Evolutionary conservation across 92 coral and sea anemone genomes (phyloP), one percentile per base, ranked within the genome.

Genomic region (Paragorgia papillata): DNA sequence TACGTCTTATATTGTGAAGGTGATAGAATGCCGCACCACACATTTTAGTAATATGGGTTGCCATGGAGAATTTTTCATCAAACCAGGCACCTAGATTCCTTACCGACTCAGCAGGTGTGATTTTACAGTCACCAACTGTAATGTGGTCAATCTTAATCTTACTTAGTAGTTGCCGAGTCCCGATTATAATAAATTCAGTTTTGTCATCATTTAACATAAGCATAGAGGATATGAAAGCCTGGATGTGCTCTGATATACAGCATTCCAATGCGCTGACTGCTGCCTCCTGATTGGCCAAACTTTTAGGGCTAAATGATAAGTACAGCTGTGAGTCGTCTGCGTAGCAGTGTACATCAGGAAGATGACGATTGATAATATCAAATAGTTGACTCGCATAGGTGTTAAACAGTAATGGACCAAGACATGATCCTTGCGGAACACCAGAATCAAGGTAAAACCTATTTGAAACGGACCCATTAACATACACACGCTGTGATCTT

Each of bases 401-500:
- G 40, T 37, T 73, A 27, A 82, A 73, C 24, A 82, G 69, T 43
- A 57, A 41, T 9, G 85, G 85, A 37, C 85, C 85, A 26, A 69
- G 69, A 43, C 70, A 80, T 8, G 80, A 69, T 58, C 85, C 73
- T 48, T 81, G 85, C 9, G 80, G 81, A 21, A 82, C 82, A 37
- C 87, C 87, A 24, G 69, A 80, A 32, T 43, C 14, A 18, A 83
- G 76, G 19, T 77, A 70, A 53, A 79, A 57, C 58, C 29, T 44
- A 31, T 32, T 19, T 15, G 86, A 73, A 46, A 74, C 49, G 14
- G 75, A 69, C n/a, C 68, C 68, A 62, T 62, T 62, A 9, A 62
- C 41, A 69, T 58, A 79, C 39, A 79, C 80, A 50, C 88, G 75
- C 54, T 84, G 84, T 32, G 77, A 79, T 32, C 76, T 63, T 64